A percentile compares a stretch with the other conserved stretches of the same genome.
phyloP scores from a whole-genome alignment of 2,888 invertebrate species.

The Ectemnius continuus region DNA sequence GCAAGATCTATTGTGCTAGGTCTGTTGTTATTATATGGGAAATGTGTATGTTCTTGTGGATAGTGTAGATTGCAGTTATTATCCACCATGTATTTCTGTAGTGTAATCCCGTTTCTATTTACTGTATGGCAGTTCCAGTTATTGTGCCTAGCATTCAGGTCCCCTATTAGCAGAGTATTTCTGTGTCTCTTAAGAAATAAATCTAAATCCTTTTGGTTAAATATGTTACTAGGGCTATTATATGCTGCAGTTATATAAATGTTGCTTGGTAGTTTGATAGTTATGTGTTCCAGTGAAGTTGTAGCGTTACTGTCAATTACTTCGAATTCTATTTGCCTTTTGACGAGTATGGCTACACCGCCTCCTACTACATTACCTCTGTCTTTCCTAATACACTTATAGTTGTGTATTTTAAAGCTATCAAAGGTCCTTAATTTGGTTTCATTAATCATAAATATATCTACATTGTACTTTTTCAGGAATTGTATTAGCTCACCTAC shows the following conservation, averaged over 20 bases:
- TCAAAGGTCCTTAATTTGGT: slow-evolving; percentile 2
- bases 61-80: slow-evolving; percentile 20
- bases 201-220: neutral
- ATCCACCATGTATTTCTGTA: neutral
- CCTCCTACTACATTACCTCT: slow-evolving; percentile 10
- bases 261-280: neutral
- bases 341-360: slow-evolving; percentile 11
- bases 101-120: neutral
- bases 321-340: neutral
- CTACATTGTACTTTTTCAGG: slow-evolving; percentile 4
- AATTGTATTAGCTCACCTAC: slow-evolving; percentile 11
- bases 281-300: neutral
- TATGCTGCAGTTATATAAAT: slow-evolving; percentile 5
- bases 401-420: slow-evolving; percentile 4
- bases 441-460: slow-evolving; percentile 19
- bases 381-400: neutral
- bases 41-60: slow-evolving; percentile 51
- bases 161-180: slow-evolving; percentile 6
- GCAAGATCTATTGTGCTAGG: slow-evolving; percentile 58
- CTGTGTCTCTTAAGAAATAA: neutral
- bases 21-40: slow-evolving; percentile 36
- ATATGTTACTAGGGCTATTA: neutral
- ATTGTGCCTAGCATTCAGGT: slow-evolving; percentile 10
- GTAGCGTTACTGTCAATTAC: too few relatives aligned
- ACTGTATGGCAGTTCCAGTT: slow-evolving; percentile 11